Conservation (phyloP, 1,140 invertebrate species). For the Patella vulgata region DNA sequence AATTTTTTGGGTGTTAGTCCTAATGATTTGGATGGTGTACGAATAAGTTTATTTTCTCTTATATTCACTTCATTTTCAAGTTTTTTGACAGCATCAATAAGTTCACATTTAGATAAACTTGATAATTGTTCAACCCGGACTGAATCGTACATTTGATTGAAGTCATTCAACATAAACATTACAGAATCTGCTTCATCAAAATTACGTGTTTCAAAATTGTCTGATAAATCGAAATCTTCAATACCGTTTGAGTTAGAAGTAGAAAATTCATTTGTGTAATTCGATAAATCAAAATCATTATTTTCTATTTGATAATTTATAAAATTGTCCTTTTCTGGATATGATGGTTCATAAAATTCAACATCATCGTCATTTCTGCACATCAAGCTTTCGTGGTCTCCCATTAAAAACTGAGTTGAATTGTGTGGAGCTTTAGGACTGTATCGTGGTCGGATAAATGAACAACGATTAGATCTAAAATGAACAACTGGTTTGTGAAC, state of each 20-base stretch:
- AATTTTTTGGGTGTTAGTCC: no score
- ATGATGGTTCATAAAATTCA: conserved; percentile 15
- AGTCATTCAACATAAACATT: conserved; percentile 51
- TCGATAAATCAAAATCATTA: no score
- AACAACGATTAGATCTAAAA: no score
- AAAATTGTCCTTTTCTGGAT: no score
- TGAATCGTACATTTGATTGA: conserved; percentile 54
- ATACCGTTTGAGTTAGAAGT: no score
- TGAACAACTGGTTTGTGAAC: no score
- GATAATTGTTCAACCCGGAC: conserved; percentile 51
- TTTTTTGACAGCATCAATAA: conserved; percentile 36
- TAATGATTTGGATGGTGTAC: no score
- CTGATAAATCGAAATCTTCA: conserved; percentile 6
- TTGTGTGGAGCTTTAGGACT: conserved; percentile 61
- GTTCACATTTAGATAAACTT: conserved; percentile 35
- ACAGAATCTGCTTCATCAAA: conserved; percentile 19
- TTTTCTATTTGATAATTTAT: no score
- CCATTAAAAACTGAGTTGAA: conserved; percentile 64
- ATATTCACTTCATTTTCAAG: conserved; percentile 36
- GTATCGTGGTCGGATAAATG: conserved; percentile 26
- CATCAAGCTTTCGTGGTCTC: conserved; percentile 50
- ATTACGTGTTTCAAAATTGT: conserved; percentile 5
- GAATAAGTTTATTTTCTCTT: conserved; percentile 24
- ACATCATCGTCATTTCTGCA: conserved; percentile 43
- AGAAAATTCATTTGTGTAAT: no score